Evolutionary conservation across 1,140 invertebrate genomes (phyloP).

Genomic region (Bombus vancouverensis): DNA sequence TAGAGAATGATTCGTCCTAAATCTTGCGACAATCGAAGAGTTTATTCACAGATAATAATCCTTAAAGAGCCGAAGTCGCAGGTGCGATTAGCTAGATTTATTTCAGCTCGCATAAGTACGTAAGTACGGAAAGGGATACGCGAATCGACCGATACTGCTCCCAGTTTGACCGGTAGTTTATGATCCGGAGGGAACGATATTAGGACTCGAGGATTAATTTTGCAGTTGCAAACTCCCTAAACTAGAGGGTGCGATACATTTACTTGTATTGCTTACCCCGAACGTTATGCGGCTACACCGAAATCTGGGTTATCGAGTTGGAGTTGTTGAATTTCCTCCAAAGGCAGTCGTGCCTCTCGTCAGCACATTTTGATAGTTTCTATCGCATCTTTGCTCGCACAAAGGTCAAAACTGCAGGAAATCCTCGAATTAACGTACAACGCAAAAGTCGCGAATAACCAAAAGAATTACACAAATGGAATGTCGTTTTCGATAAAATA

Average conservation of each 20-base stretch:
- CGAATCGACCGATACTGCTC: neutral
- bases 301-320: constrained; percentile 46
- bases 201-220: constrained; percentile 38
- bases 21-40: neutral
- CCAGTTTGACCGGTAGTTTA: constrained; percentile 38
- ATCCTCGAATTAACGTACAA: neutral
- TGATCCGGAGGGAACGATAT: constrained; percentile 33
- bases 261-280: constrained; percentile 37
- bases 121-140: constrained; percentile 9
- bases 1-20: neutral
- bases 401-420: neutral
- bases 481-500: neutral
- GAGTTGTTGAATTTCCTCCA: constrained; percentile 32
- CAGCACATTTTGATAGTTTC: constrained; percentile 42
- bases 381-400: neutral
- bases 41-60: neutral
- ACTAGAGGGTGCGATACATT: constrained; percentile 3
- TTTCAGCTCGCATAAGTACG: neutral
- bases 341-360: constrained; percentile 21
- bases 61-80: neutral
- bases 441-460: neutral
- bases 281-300: constrained; percentile 30
- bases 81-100: neutral
- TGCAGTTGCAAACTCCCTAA: constrained; percentile 28
- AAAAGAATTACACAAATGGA: neutral